phyloP scores from a whole-genome alignment of 2,888 invertebrate species.

The Antheraea yamamai region DNA sequence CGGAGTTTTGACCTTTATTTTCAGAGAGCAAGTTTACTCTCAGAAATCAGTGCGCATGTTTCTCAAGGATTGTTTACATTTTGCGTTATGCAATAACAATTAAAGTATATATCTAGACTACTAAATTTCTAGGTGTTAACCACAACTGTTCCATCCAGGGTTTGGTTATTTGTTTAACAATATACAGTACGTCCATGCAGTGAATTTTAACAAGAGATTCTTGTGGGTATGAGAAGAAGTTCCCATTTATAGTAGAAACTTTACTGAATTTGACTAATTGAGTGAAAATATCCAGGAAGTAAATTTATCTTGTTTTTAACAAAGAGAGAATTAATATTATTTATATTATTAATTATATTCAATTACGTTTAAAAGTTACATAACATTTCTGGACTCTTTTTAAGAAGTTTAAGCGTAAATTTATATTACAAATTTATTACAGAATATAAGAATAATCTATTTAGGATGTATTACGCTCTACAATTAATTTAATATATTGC shows the following conservation, averaged over 20 bases:
- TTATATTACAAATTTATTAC: no score
- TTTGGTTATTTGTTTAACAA: neutral
- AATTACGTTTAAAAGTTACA: no score
- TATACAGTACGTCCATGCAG: neutral
- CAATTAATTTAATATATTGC: no score
- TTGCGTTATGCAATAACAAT: neutral
- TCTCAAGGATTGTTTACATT: neutral
- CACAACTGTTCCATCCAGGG: neutral
- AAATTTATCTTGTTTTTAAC: neutral
- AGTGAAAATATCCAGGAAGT: neutral
- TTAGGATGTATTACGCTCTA: no score
- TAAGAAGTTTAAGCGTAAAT: no score
- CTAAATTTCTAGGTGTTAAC: neutral
- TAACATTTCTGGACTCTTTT: no score
- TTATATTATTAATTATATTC: no score
- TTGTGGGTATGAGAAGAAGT: neutral
- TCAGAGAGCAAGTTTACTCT: neutral
- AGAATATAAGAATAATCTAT: no score
- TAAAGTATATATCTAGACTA: neutral
- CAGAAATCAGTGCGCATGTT: neutral
- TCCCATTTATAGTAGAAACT: neutral
- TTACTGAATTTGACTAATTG: neutral
- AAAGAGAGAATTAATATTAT: no score
- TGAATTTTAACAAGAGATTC: neutral
- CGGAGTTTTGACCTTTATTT: conserved; percentile 1